These are phyloP conservation scores for Dinomys branickii DNA, from an alignment of 2,113 vertebrate genomes.

Conservation along the genomic window DNA sequence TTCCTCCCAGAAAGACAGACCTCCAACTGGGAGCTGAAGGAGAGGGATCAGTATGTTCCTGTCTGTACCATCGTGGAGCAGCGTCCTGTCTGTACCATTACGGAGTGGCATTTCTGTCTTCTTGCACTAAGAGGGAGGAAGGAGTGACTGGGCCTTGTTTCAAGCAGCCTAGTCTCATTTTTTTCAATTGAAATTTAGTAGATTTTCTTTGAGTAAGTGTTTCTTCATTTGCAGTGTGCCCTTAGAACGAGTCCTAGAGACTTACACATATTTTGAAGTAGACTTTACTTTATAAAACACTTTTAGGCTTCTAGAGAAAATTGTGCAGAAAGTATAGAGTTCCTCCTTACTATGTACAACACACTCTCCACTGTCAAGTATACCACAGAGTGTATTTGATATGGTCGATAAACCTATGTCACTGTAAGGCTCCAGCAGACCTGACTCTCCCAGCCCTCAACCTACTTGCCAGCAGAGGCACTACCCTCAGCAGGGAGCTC, in stretches of 20 bases:
- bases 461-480: background rate
- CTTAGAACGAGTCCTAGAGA: background rate
- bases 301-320: background rate
- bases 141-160: background rate
- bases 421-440: background rate
- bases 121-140: background rate
- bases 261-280: background rate
- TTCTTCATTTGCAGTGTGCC: background rate
- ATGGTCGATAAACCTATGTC: background rate
- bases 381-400: background rate
- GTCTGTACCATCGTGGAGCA: background rate
- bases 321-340: background rate
- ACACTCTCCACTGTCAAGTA: background rate
- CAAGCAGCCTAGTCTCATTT: background rate
- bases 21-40: background rate
- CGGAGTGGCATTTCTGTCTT: background rate
- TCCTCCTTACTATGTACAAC: background rate
- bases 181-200: background rate
- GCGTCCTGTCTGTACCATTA: background rate
- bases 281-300: background rate
- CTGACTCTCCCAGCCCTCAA: background rate
- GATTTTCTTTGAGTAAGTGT: constrained; percentile 16
- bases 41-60: background rate
- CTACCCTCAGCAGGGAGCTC: background rate
- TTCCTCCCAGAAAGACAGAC: background rate